A percentile compares a stretch with the other conserved stretches of the same genome.
Conservation (phyloP, 1,140 invertebrate genomes). For the Ruditapes philippinarum region DNA sequence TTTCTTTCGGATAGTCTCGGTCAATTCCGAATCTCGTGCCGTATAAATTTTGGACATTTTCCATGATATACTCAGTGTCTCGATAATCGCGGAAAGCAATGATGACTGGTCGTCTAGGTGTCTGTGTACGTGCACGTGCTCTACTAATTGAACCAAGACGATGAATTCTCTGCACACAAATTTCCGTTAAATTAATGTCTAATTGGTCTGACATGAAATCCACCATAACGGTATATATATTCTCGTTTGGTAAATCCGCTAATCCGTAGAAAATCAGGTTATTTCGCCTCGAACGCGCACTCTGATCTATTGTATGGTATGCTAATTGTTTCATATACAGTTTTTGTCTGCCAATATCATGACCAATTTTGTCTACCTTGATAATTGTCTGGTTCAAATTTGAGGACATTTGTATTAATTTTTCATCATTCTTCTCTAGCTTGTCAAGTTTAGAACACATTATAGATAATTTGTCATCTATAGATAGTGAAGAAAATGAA, state of each 20-base stretch:
- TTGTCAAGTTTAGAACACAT: not conserved
- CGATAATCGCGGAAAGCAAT: not conserved
- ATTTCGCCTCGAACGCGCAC: not conserved
- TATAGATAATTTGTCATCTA: not conserved
- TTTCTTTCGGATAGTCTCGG: slow-evolving; percentile 35
- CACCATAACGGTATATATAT: not conserved
- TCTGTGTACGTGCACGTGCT: not conserved
- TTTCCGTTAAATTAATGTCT: not conserved
- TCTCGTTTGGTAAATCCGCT: not conserved
- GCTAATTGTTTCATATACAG: not conserved
- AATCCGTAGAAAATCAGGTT: slow-evolving; percentile 10
- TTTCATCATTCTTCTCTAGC: not conserved
- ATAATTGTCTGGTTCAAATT: not conserved
- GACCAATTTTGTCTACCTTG: not conserved
- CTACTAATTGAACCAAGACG: not conserved
- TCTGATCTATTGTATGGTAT: not conserved
- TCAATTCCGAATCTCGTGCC: slow-evolving; percentile 1
- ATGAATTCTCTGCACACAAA: not conserved
- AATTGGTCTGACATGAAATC: not conserved
- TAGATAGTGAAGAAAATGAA: not conserved
- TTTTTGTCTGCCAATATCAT: not conserved
- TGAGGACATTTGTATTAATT: not conserved
- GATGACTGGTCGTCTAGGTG: not conserved
- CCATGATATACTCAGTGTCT: slow-evolving; percentile 7
- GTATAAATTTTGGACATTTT: not conserved